These are phyloP conservation scores for Panonychus citri DNA, from an alignment of 1,140 invertebrate species.

Conservation along the genomic window DNA sequence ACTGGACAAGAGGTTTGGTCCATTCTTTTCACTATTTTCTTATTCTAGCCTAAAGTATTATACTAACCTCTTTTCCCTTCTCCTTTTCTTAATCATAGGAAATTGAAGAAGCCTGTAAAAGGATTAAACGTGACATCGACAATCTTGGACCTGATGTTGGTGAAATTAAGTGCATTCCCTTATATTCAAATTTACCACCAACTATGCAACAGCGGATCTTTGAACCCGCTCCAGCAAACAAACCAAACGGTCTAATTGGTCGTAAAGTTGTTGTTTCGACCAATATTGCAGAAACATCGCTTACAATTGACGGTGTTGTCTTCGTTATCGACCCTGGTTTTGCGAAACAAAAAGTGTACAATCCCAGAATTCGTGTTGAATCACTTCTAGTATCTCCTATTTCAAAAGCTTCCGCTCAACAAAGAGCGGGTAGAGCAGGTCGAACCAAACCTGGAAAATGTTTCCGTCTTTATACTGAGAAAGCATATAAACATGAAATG, in stretches of 20 bases:
- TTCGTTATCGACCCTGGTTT: constrained; percentile 99
- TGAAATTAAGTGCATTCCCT: constrained; percentile 89
- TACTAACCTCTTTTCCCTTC: neutral
- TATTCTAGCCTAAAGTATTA: neutral
- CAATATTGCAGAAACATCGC: constrained; percentile 95
- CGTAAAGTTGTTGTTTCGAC: constrained; percentile 90
- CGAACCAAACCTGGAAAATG: constrained; percentile 92
- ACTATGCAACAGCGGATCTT: constrained; percentile 94
- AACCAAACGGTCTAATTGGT: constrained; percentile 79
- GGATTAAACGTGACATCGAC: constrained; percentile 88
- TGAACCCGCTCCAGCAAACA: constrained; percentile 74
- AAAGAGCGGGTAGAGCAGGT: constrained; percentile 86
- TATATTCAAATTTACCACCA: constrained; percentile 94
- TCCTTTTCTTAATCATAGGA: constrained; percentile 38
- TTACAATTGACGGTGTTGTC: constrained; percentile 99
- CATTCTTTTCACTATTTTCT: too few species aligned
- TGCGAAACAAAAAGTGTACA: constrained; percentile 97
- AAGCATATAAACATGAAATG: constrained; percentile 97
- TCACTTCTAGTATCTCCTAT: constrained; percentile 92
- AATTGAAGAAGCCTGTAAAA: constrained; percentile 97
- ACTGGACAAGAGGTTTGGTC: constrained; percentile 50
- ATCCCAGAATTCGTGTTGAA: constrained; percentile 88
- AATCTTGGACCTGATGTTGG: constrained; percentile 89
- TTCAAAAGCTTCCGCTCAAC: constrained; percentile 97
- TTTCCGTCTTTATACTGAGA: constrained; percentile 94